A percentile compares a stretch with the other conserved stretches of the same genome.
Conservation (phyloP, 2,888 invertebrate species). For the Agrochola litura region DNA sequence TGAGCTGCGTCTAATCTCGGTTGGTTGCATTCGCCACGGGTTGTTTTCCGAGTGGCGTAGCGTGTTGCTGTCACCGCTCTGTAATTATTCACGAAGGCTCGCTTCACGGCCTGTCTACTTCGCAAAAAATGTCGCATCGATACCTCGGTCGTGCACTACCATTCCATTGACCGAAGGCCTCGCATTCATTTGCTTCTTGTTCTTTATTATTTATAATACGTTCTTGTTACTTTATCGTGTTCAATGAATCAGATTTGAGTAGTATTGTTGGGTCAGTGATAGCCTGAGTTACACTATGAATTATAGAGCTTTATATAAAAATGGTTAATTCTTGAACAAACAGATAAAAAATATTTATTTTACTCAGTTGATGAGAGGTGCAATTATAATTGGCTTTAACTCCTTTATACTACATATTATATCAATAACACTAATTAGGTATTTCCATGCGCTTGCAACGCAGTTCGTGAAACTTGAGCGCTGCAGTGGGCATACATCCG, state of each 20-base stretch:
- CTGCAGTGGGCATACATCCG: conserved; percentile 55
- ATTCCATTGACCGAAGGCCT: conserved; percentile 53
- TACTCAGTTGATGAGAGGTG: not conserved
- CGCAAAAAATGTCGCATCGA: conserved; percentile 76
- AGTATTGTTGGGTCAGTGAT: conserved; percentile 43
- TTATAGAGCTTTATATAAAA: not conserved
- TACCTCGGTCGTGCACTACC: conserved; percentile 65
- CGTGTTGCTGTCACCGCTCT: conserved; percentile 87
- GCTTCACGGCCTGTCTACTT: conserved; percentile 76
- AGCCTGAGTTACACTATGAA: conserved; percentile 3
- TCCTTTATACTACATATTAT: conserved; percentile 57
- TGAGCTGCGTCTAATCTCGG: conserved; percentile 84
- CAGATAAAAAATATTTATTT: not conserved
- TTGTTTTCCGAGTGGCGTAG: conserved; percentile 84
- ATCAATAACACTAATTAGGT: conserved; percentile 73
- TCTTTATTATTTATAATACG: conserved; percentile 44
- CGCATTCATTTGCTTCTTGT: conserved; percentile 46
- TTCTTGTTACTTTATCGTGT: conserved; percentile 33
- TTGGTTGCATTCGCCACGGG: conserved; percentile 84
- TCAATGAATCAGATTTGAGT: conserved; percentile 49
- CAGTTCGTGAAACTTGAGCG: conserved; percentile 67
- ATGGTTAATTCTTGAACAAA: not conserved
- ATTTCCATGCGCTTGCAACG: conserved; percentile 69
- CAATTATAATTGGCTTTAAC: conserved; percentile 66
- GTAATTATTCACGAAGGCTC: conserved; percentile 88